Percentiles rank a stretch among this genome's conserved stretches.
Conservation (phyloP, 2,888 invertebrate genomes). For the Sericinus montela region DNA sequence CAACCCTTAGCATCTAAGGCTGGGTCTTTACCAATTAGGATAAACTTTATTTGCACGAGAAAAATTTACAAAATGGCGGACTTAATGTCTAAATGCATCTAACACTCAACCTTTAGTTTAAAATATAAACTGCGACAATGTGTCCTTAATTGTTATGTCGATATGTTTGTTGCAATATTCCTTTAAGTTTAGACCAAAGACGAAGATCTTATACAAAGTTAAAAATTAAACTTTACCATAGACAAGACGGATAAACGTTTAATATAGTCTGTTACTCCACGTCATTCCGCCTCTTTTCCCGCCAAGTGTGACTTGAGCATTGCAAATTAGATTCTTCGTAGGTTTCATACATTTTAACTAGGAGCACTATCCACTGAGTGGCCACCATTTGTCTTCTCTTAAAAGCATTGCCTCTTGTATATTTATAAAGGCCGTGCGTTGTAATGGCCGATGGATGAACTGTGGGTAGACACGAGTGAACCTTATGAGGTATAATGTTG, state of each 20-base stretch:
- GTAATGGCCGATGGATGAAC: conserved; percentile 9
- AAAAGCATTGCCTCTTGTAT: conserved; percentile 77
- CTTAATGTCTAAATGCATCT: no score
- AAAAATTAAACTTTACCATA: neutral
- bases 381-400: conserved; percentile 63
- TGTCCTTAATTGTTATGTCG: no score
- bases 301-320: conserved; percentile 37
- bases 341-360: conserved; percentile 71
- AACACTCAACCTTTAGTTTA: no score
- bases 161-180: no score
- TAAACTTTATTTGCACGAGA: no score
- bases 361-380: conserved; percentile 30
- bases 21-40: no score
- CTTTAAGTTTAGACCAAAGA: no score
- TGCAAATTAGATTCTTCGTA: conserved; percentile 28
- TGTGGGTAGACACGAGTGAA: neutral
- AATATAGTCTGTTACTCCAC: conserved; percentile 11
- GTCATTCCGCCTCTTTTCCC: conserved; percentile 23
- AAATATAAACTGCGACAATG: no score
- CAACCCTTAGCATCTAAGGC: no score
- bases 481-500: neutral
- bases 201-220: no score
- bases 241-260: conserved; percentile 4
- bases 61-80: no score
- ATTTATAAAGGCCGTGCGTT: conserved; percentile 59